Evolutionary conservation across 2,113 vertebrate genomes (phyloP).

Genomic region (Petrocephalus zakoni): DNA sequence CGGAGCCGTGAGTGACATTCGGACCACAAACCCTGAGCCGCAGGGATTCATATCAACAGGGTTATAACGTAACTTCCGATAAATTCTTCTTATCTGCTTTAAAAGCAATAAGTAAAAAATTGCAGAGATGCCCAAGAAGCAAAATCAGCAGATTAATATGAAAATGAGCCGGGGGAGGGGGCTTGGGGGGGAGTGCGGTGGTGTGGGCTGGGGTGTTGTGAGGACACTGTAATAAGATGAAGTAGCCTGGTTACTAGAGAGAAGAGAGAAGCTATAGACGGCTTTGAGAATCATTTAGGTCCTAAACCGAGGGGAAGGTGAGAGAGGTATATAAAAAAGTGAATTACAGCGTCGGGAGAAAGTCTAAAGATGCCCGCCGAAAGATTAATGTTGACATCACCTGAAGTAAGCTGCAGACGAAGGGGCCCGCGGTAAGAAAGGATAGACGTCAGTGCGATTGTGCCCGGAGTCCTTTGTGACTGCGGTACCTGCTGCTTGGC

Average conservation of each 20-base stretch:
- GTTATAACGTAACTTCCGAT: neutral
- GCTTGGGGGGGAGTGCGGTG: neutral
- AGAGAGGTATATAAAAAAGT: neutral
- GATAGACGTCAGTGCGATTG: neutral
- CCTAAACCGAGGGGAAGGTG: neutral
- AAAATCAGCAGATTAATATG: neutral
- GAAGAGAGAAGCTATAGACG: neutral
- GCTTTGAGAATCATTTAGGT: conserved; percentile 5
- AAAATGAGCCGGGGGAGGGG: neutral
- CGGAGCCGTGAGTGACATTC: neutral
- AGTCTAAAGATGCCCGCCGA: neutral
- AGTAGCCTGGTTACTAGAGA: neutral
- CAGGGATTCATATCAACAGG: neutral
- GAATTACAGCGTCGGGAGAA: neutral
- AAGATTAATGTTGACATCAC: neutral
- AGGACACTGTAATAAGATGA: neutral
- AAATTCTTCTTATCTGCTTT: neutral
- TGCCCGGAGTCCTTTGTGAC: neutral
- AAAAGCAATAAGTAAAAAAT: neutral
- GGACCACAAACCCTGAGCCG: neutral
- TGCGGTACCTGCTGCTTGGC: neutral
- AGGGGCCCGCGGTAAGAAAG: neutral
- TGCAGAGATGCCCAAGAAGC: neutral
- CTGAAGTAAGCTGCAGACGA: neutral
- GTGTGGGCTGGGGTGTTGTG: neutral